A percentile compares a stretch with the other conserved stretches of the same genome.
These are phyloP conservation scores for Aldrovandia affinis DNA, from an alignment of 2,797 vertebrate genomes.

Conservation along the genomic window DNA sequence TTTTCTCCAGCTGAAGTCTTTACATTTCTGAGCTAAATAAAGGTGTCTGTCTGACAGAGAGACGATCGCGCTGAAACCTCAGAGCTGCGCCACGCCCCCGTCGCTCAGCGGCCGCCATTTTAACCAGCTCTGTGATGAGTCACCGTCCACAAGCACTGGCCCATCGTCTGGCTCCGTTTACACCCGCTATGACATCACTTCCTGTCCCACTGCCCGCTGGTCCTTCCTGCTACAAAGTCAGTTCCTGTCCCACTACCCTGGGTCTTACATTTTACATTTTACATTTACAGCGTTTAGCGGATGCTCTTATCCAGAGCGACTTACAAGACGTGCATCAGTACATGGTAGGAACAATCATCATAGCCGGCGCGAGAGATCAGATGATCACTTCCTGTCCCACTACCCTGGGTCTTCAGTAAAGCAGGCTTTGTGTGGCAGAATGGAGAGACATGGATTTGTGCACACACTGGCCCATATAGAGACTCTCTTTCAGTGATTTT, in stretches of 20 bases:
- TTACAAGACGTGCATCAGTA: too few species aligned
- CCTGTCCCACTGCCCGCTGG: neutral
- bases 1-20: constrained; percentile 40
- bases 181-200: neutral
- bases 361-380: too few species aligned
- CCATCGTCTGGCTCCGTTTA: neutral
- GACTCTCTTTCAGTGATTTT: too few species aligned
- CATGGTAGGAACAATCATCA: too few species aligned
- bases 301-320: too few species aligned
- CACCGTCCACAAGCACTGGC: neutral
- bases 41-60: constrained; percentile 70
- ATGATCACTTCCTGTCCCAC: neutral
- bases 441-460: too few species aligned
- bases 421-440: too few species aligned
- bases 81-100: too few species aligned
- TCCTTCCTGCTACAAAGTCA: neutral
- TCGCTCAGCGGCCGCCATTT: constrained; percentile 48
- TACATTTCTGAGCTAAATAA: constrained; percentile 70
- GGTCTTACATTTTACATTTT: too few species aligned
- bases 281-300: too few species aligned
- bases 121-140: constrained; percentile 59
- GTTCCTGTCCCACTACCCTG: constrained; percentile 9
- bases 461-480: too few species aligned
- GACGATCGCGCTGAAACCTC: too few species aligned
- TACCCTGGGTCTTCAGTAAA: neutral